A percentile compares a stretch with the other conserved stretches of the same genome.
Conservation (phyloP, 2,888 invertebrate genomes). For the Aporophyla lueneburgensis region DNA sequence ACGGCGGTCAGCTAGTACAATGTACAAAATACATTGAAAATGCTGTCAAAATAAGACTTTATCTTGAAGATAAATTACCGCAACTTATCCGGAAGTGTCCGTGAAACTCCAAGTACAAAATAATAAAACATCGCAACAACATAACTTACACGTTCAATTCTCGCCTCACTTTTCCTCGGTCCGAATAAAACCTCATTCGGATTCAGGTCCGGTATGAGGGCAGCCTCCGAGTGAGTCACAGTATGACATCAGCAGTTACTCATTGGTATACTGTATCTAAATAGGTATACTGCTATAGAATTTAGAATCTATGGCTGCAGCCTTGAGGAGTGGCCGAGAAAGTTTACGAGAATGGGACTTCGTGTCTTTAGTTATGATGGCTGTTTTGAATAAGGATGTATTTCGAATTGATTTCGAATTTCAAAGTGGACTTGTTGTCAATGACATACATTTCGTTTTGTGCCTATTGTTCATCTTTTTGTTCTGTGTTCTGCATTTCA, state of each 20-base stretch:
- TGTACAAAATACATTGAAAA: not conserved
- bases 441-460: too few relatives aligned
- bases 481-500: too few relatives aligned
- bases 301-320: slow-evolving; percentile 14
- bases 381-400: slow-evolving; percentile 17
- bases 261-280: slow-evolving; percentile 31
- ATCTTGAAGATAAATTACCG: not conserved
- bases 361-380: not conserved
- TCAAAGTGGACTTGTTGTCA: too few relatives aligned
- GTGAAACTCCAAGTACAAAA: slow-evolving; percentile 1
- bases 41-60: not conserved
- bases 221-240: slow-evolving; percentile 61
- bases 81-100: not conserved
- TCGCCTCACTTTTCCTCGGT: slow-evolving; percentile 24
- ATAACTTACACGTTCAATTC: not conserved
- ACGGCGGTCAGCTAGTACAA: not conserved
- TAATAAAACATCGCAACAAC: not conserved
- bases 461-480: too few relatives aligned
- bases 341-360: slow-evolving; percentile 21
- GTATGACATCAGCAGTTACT: slow-evolving; percentile 69
- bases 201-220: slow-evolving; percentile 63
- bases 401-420: too few relatives aligned
- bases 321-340: slow-evolving; percentile 49
- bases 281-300: slow-evolving; percentile 7
- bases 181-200: slow-evolving; percentile 36